Base-by-base conservation (phyloP, 2,888 invertebrate species). In the Geotrupes spiniger region DNA sequence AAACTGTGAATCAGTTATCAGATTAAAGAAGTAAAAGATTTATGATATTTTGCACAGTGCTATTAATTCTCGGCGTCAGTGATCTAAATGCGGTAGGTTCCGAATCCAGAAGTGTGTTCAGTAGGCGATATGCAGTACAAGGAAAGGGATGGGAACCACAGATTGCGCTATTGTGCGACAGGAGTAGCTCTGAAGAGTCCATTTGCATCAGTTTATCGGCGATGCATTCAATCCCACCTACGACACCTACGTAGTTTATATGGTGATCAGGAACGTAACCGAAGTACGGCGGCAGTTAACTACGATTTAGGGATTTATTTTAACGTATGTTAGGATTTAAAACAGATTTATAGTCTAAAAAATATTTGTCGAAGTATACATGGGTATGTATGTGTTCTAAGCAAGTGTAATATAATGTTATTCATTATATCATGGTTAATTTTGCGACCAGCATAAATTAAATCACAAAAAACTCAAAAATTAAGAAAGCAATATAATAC, bases 161-260 rank as follows among this genome's bases (percentile, higher is more conserved):
- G 61, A 63, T 63, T 63, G 62, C 60, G 61, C 58, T 55, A 63
- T 63, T 63, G 63, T 63, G 58, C 52, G 54, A 54, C 51, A 52
- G 54, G 54, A 59, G 62, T 59, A 54, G 58, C 57, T 60, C 56
- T 59, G 53, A 54, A 57, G 56, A 56, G 62, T 61, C 61, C 58
- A 63, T 63, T 63, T 63, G 61, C 63, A 63, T 63, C 59, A 57
- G 59, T 63, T 62, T 63, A 62, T 61, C 59, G 60, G 57, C 56
- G 54, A 52, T 49, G 53, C 47, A 29, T 46, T 46, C 39, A 21
- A 29, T 38, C 21, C 31, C 31, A 38, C 15, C 15, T 12, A 17
- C 42, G 12, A 29, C 43, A 43, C 31, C 31, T 16, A 36, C 12
- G 39, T 39, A 46, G 46, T 46, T 46, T 46, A 46, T 46, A 46